A percentile compares a stretch with the other conserved stretches of the same genome.
These are phyloP conservation scores for Stictonetta naevosa DNA, from an alignment of 2,113 vertebrate genomes.

Conservation along the genomic window DNA sequence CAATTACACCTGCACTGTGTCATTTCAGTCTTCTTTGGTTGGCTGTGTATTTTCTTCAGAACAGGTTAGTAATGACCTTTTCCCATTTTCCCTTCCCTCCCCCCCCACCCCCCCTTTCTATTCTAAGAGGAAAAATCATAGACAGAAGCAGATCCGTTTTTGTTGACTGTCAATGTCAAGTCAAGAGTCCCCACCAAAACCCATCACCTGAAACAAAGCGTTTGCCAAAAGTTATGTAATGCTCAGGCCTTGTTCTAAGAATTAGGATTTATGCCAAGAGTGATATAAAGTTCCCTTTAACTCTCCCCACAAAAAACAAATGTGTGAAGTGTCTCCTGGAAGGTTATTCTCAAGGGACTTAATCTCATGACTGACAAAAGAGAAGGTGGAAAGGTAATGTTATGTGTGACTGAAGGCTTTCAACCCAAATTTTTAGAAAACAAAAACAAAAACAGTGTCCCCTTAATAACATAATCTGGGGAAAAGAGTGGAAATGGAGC, in stretches of 20 bases:
- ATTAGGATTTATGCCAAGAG: background rate
- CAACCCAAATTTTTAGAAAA: background rate
- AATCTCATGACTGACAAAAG: background rate
- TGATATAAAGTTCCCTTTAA: background rate
- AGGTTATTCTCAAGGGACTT: background rate
- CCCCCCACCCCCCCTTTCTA: background rate
- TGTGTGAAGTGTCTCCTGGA: background rate
- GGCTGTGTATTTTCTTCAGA: constrained; percentile 2
- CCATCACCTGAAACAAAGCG: background rate
- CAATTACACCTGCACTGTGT: constrained; percentile 41
- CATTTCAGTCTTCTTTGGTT: constrained; percentile 38
- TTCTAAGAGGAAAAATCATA: constrained; percentile 21
- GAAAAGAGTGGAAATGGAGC: background rate
- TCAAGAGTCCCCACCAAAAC: background rate
- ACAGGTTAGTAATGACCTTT: constrained; percentile 22
- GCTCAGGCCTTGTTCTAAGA: background rate
- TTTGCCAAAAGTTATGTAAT: background rate
- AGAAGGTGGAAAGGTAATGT: background rate
- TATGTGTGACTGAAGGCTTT: background rate
- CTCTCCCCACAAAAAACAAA: background rate
- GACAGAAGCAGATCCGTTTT: background rate
- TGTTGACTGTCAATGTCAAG: background rate
- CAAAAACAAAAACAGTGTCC: background rate
- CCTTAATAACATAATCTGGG: background rate
- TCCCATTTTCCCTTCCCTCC: background rate